A percentile compares a stretch with the other conserved stretches of the same genome.
Conservation (phyloP, 1,140 invertebrate genomes). For the Eurosta solidaginis region DNA sequence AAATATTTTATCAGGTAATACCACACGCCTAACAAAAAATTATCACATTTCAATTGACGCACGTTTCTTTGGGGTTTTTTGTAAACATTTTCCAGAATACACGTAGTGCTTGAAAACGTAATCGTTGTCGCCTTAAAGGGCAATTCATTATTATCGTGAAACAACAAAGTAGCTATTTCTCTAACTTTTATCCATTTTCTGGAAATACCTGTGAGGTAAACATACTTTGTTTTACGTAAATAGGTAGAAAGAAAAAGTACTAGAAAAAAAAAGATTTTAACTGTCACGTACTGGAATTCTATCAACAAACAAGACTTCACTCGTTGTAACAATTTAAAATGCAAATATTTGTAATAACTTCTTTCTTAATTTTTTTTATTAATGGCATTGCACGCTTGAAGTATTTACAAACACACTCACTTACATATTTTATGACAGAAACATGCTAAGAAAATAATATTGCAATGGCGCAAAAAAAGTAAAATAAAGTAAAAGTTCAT, state of each 20-base stretch:
- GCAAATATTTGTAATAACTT: not conserved
- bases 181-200: not conserved
- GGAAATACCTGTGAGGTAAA: not conserved
- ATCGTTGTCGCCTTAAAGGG: too few relatives aligned
- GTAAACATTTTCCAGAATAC: too few relatives aligned
- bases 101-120: too few relatives aligned
- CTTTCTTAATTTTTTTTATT: not conserved
- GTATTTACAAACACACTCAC: not conserved
- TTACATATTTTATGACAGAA: too few relatives aligned
- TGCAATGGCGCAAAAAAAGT: not conserved
- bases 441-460: too few relatives aligned
- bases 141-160: too few relatives aligned
- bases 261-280: not conserved
- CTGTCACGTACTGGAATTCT: conserved; percentile 10
- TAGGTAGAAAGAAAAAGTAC: not conserved
- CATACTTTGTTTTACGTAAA: not conserved
- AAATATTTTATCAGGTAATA: too few relatives aligned
- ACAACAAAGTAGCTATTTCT: not conserved
- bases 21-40: too few relatives aligned
- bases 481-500: not conserved
- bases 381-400: not conserved
- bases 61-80: too few relatives aligned
- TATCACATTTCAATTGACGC: too few relatives aligned
- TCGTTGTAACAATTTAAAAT: not conserved
- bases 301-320: not conserved